A percentile compares a stretch with the other conserved stretches of the same genome.
Conservation (phyloP, 1,140 invertebrate genomes). For the Oreohelix idahoensis region DNA sequence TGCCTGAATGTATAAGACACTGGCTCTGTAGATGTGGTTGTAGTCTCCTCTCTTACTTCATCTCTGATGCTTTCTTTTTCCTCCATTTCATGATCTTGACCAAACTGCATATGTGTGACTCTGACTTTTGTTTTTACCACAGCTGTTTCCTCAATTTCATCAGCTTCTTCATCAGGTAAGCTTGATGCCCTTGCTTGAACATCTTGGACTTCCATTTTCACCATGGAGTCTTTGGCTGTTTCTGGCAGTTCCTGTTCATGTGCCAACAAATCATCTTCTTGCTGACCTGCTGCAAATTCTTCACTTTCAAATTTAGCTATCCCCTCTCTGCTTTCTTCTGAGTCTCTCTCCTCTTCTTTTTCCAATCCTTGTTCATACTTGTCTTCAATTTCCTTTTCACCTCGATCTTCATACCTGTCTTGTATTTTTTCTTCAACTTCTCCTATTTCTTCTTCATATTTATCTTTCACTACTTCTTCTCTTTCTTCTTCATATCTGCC, state of each 20-base stretch:
- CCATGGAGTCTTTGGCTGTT: neutral
- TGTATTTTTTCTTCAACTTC: neutral
- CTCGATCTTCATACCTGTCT: neutral
- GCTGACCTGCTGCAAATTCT: neutral
- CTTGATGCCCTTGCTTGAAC: neutral
- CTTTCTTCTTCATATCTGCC: neutral
- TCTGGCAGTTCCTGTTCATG: neutral
- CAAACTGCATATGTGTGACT: neutral
- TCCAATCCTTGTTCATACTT: neutral
- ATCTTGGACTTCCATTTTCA: neutral
- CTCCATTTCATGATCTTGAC: neutral
- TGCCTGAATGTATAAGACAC: neutral
- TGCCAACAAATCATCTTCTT: too few species aligned
- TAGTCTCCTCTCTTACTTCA: neutral
- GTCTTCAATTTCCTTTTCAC: neutral
- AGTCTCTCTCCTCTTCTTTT: neutral
- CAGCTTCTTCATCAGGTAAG: conserved; percentile 43
- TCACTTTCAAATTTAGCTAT: conserved; percentile 12
- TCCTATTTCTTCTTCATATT: neutral
- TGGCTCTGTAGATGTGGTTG: too few species aligned
- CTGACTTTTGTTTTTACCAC: conserved; percentile 14
- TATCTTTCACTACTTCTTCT: neutral
- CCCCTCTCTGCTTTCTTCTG: neutral
- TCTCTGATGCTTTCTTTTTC: neutral
- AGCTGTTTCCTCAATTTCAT: conserved; percentile 33